These are phyloP conservation scores for Palythoa grandiflora DNA, from an alignment of 92 coral and sea anemone genomes.

Conservation along the genomic window DNA sequence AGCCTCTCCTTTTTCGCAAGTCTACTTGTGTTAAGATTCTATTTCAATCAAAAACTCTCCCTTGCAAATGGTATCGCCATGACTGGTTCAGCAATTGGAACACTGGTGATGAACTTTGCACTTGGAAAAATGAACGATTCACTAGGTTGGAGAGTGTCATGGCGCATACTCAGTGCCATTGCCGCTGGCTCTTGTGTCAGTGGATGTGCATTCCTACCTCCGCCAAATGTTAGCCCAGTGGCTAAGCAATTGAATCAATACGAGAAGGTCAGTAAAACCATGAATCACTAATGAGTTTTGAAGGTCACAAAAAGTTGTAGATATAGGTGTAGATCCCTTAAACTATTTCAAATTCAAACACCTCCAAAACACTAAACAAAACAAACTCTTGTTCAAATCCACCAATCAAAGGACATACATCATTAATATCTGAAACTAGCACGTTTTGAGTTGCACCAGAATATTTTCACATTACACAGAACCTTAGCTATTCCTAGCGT, in stretches of 20 bases:
- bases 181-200: slow-evolving; percentile 70
- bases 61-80: slow-evolving; percentile 87
- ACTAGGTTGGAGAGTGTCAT: slow-evolving; percentile 79
- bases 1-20: slow-evolving; percentile 81
- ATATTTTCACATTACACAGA: too few relatives aligned
- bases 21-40: slow-evolving; percentile 74
- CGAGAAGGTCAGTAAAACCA: slow-evolving; percentile 60
- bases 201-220: slow-evolving; percentile 78
- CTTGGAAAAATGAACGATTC: slow-evolving; percentile 65
- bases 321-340: too few relatives aligned
- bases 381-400: too few relatives aligned
- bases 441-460: too few relatives aligned
- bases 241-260: slow-evolving; percentile 64
- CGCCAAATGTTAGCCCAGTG: slow-evolving; percentile 60
- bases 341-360: too few relatives aligned
- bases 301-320: neutral
- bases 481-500: too few relatives aligned
- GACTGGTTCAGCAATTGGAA: slow-evolving; percentile 88
- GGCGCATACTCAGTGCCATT: slow-evolving; percentile 78
- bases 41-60: slow-evolving; percentile 67
- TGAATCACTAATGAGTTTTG: neutral
- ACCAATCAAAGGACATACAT: too few relatives aligned
- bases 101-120: slow-evolving; percentile 69
- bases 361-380: too few relatives aligned
- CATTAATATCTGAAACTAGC: too few relatives aligned